A percentile compares a stretch with the other conserved stretches of the same genome.
Conservation (phyloP, 1,140 invertebrate genomes). For the Hyposmocoma kahamanoa region DNA sequence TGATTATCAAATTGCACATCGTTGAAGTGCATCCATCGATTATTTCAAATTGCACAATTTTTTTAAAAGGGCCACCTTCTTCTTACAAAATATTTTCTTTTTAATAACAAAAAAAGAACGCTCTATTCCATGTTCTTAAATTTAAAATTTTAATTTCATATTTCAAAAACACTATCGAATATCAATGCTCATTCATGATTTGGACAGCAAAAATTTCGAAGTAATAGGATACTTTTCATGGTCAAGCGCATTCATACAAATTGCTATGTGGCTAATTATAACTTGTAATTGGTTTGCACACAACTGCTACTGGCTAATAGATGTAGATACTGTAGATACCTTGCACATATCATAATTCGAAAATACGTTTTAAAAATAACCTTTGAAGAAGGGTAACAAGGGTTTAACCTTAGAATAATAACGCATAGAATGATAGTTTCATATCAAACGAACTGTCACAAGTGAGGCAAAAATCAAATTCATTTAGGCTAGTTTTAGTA, state of each 20-base stretch:
- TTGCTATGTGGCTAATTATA: conserved; percentile 31
- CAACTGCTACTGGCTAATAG: conserved; percentile 32
- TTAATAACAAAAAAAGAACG: background rate
- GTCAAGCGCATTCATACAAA: conserved; percentile 46
- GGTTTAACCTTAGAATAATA: no score
- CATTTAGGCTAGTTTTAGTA: no score
- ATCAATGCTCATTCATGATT: conserved; percentile 41
- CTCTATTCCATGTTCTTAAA: background rate
- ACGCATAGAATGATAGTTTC: no score
- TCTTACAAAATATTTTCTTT: no score
- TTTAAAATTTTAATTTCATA: conserved; percentile 6
- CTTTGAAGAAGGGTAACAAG: no score
- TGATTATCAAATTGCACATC: conserved; percentile 67
- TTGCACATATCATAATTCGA: no score
- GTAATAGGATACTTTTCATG: conserved; percentile 50
- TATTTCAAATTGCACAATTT: conserved; percentile 13
- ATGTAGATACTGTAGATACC: no score
- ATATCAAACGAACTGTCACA: no score
- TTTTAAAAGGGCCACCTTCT: no score
- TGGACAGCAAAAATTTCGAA: conserved; percentile 5
- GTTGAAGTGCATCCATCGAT: conserved; percentile 44
- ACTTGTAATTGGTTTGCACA: conserved; percentile 35
- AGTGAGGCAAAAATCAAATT: no score
- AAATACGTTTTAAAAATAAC: no score
- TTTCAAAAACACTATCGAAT: conserved; percentile 33